Evolutionary conservation across 2,888 invertebrate species (phyloP).

Genomic region (Morpho achilles): DNA sequence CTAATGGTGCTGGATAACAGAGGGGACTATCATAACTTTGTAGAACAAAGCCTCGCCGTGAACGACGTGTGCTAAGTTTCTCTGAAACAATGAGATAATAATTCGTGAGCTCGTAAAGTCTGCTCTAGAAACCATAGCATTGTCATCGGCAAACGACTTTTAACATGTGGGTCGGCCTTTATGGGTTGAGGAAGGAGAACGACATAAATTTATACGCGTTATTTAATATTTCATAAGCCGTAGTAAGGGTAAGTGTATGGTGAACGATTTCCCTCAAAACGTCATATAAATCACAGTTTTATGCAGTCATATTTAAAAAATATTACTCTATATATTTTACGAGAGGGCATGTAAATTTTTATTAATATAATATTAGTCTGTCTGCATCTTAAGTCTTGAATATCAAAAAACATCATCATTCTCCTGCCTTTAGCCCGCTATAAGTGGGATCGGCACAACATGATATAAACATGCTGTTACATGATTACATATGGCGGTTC

Average conservation of each 20-base stretch:
- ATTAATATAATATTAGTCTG: too few species aligned
- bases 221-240: conserved; percentile 2
- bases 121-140: conserved; percentile 10
- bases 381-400: too few species aligned
- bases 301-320: neutral
- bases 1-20: conserved; percentile 62
- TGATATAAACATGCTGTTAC: too few species aligned
- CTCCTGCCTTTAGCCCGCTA: too few species aligned
- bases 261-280: too few species aligned
- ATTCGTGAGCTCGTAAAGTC: conserved; percentile 59
- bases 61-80: conserved; percentile 58
- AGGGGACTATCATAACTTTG: conserved; percentile 66
- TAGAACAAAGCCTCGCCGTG: conserved; percentile 58
- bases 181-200: neutral
- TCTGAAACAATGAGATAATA: conserved; percentile 67
- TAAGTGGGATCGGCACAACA: too few species aligned
- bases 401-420: too few species aligned
- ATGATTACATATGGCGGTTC: too few species aligned
- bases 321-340: neutral
- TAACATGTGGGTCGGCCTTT: neutral
- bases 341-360: too few species aligned
- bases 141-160: conserved; percentile 8
- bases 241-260: too few species aligned
- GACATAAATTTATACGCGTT: conserved; percentile 1
- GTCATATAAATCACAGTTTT: neutral